Percentiles rank a stretch among this genome's conserved stretches.
These are phyloP conservation scores for Blastomussa wellsi DNA, from an alignment of 92 coral and sea anemone genomes.

Conservation along the genomic window DNA sequence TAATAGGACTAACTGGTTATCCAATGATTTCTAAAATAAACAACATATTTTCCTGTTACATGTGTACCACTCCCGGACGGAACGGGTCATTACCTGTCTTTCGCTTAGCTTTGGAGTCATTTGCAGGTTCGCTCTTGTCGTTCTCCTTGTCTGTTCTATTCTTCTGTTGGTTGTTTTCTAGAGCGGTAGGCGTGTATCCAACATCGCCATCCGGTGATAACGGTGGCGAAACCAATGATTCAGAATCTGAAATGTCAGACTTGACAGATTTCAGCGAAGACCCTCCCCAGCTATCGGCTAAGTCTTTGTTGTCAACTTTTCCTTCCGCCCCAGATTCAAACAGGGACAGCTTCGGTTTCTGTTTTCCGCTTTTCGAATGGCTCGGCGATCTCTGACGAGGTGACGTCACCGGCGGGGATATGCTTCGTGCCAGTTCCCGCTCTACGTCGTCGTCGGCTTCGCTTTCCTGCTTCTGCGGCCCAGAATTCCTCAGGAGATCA, in stretches of 20 bases:
- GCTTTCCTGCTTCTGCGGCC: slow-evolving; percentile 57
- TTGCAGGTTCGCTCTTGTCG: slow-evolving; percentile 46
- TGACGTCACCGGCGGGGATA: slow-evolving; percentile 76
- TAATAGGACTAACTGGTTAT: no score
- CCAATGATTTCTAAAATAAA: neutral
- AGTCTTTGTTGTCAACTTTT: slow-evolving; percentile 68
- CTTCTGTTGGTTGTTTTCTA: slow-evolving; percentile 38
- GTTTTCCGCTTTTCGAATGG: slow-evolving; percentile 63
- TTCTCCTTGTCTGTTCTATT: slow-evolving; percentile 16
- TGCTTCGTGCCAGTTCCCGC: slow-evolving; percentile 76
- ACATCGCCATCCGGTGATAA: slow-evolving; percentile 72
- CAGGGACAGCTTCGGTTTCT: slow-evolving; percentile 82
- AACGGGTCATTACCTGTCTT: slow-evolving; percentile 57
- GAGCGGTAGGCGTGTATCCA: slow-evolving; percentile 80
- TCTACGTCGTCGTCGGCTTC: slow-evolving; percentile 89
- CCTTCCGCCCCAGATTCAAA: slow-evolving; percentile 67
- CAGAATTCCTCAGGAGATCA: slow-evolving; percentile 59
- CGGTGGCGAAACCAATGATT: slow-evolving; percentile 79
- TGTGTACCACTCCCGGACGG: neutral
- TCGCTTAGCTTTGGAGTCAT: slow-evolving; percentile 55
- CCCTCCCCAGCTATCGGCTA: slow-evolving; percentile 84
- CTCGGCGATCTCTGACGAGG: slow-evolving; percentile 73
- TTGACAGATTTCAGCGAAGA: slow-evolving; percentile 76
- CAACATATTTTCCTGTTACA: neutral
- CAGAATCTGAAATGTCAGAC: slow-evolving; percentile 56